Conservation (phyloP, 2,888 invertebrate genomes). For the Candidula unifasciata region DNA sequence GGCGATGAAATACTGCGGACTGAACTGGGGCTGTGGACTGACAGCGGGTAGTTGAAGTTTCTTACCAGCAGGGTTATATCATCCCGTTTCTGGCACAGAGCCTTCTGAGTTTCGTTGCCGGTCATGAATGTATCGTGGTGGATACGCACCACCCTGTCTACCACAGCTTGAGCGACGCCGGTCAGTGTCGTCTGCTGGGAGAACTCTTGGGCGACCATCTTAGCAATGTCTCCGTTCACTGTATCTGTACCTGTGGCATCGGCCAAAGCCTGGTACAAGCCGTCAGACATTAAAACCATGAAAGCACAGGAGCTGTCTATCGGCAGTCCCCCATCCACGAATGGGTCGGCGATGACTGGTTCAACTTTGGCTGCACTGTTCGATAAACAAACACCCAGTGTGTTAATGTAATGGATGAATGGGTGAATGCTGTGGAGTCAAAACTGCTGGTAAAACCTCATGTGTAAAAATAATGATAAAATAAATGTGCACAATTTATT, state of each 20-base stretch:
- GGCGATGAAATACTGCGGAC: constrained; percentile 48
- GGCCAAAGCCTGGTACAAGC: constrained; percentile 89
- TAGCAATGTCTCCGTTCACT: constrained; percentile 79
- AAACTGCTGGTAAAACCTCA: background rate
- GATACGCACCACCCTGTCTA: constrained; percentile 89
- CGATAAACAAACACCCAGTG: constrained; percentile 39
- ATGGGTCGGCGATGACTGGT: constrained; percentile 90
- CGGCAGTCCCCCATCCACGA: constrained; percentile 86
- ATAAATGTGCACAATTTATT: too few species aligned
- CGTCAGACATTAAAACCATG: constrained; percentile 90
- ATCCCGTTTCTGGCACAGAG: constrained; percentile 82
- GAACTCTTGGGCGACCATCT: constrained; percentile 80
- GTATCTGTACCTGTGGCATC: constrained; percentile 87
- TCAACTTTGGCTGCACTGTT: constrained; percentile 83
- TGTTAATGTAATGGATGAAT: background rate
- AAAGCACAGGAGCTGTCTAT: constrained; percentile 89
- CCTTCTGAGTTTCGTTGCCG: constrained; percentile 64
- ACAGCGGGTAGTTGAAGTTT: constrained; percentile 89
- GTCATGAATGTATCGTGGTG: constrained; percentile 88
- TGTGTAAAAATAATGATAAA: too few species aligned
- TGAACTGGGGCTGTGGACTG: constrained; percentile 79
- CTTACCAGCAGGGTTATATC: constrained; percentile 91
- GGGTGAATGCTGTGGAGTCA: background rate
- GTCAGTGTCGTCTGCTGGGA: constrained; percentile 87
- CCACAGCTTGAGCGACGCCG: constrained; percentile 90